phyloP scores from a whole-genome alignment of 2,113 vertebrate species.

The Chiloscyllium plagiosum region DNA sequence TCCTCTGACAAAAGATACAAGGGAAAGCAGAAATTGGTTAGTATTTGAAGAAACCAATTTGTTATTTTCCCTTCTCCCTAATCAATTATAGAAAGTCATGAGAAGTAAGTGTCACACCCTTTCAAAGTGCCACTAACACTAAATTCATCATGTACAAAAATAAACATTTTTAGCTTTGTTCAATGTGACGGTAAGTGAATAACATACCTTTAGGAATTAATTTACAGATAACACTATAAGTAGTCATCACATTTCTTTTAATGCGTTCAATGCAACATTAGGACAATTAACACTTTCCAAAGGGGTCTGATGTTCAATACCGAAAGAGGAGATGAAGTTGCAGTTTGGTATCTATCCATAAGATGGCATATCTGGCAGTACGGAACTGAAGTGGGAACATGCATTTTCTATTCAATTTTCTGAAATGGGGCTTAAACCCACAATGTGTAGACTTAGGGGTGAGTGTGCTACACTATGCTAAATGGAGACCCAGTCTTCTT shows the following conservation, averaged over 20 bases:
- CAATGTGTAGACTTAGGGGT: not conserved
- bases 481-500: not conserved
- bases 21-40: not conserved
- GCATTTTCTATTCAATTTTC: not conserved
- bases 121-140: not conserved
- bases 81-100: not conserved
- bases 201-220: not conserved
- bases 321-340: not conserved
- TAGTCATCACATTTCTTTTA: not conserved
- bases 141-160: not conserved
- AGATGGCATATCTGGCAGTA: not conserved
- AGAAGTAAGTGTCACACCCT: not conserved
- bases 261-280: not conserved
- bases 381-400: not conserved
- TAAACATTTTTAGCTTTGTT: not conserved
- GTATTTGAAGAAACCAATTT: conserved; percentile 1
- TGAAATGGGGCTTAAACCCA: not conserved
- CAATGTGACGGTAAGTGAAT: conserved; percentile 1
- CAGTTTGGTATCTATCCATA: not conserved
- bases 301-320: not conserved
- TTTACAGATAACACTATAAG: not conserved
- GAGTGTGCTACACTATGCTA: not conserved
- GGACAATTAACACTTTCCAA: not conserved
- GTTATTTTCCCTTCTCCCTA: not conserved
- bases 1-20: not conserved